These are phyloP conservation scores for Liopterus haemorrhoidalis DNA, from an alignment of 2,888 invertebrate genomes.

Conservation along the genomic window DNA sequence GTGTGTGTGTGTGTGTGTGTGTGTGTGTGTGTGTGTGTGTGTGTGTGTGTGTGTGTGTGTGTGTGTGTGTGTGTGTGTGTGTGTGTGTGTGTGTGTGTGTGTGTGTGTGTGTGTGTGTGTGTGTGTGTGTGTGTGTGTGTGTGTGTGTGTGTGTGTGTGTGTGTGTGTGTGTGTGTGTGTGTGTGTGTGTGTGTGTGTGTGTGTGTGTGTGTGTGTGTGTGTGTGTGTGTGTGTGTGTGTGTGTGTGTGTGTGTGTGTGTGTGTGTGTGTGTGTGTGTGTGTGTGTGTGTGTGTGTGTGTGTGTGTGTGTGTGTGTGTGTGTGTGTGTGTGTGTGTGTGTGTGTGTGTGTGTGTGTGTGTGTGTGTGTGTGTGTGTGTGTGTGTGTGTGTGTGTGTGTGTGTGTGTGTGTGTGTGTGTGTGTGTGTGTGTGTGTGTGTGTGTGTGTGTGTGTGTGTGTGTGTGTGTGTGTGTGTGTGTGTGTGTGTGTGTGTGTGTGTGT, in stretches of 20 bases:
- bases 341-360: constrained; percentile 43
- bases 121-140: constrained; percentile 26
- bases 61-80: constrained; percentile 37
- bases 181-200: constrained; percentile 35
- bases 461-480: constrained; percentile 26
- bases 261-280: constrained; percentile 28
- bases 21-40: constrained; percentile 28
- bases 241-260: constrained; percentile 42
- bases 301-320: constrained; percentile 37
- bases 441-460: constrained; percentile 40
- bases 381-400: constrained; percentile 39
- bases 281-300: constrained; percentile 38
- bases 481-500: constrained; percentile 42
- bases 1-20: constrained; percentile 42
- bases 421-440: constrained; percentile 35
- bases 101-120: constrained; percentile 43
- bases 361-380: constrained; percentile 26
- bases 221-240: constrained; percentile 26
- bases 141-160: constrained; percentile 39
- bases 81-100: constrained; percentile 30
- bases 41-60: constrained; percentile 38
- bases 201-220: constrained; percentile 40
- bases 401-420: constrained; percentile 34
- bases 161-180: constrained; percentile 34
- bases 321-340: constrained; percentile 30